Base-by-base conservation (phyloP, 2,797 vertebrate genomes). In the Periparus ater region DNA sequence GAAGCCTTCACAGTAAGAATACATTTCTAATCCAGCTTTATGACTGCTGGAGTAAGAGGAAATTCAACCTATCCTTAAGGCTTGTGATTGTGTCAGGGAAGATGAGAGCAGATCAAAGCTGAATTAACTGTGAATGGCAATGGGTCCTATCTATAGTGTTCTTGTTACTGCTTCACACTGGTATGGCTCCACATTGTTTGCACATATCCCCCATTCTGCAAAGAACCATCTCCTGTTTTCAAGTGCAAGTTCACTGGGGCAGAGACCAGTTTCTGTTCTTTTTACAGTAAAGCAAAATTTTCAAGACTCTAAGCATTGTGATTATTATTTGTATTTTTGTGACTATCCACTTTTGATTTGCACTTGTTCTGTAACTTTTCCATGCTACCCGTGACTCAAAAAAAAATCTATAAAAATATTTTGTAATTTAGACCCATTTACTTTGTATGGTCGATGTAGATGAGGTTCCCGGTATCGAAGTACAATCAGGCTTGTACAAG, bases 391-490 rank as follows among this genome's bases (percentile, higher is more conserved):
- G 42, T 36, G 25, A 50, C 36, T 36, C 34, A 75, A 34, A 78
- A 50, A 78, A 42, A 58, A 38, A 34, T 2, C 32, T 29, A 11
- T 38, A 68, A 76, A 66, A 68, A 11, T 42, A 76, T 79, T 82
- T 70, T 58, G 8, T 25, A 60, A 79, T 61, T 72, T 48, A 48
- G 82, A 74, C 77, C 32, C 32, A 91, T 92, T 97, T 97, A 98
- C 98, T 96, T 98, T 98, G 88, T 98, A 98, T 13, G 98, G 98
- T 27, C 98, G 95, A 53, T 87, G 92, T 30, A 98, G 95, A 65
- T 97, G 81, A 74, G 97, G 97, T 25, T 98, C 97, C 57, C 95
- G 96, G 80, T 96, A 98, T 32, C 98, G 97, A 82, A 98, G 91
- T 83, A 98, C 97, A 85, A 98, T 97, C 87, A 98, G 86, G 58